Evolutionary conservation across 2,113 vertebrate species (phyloP).

Genomic region (Rhodinocichla rosea): DNA sequence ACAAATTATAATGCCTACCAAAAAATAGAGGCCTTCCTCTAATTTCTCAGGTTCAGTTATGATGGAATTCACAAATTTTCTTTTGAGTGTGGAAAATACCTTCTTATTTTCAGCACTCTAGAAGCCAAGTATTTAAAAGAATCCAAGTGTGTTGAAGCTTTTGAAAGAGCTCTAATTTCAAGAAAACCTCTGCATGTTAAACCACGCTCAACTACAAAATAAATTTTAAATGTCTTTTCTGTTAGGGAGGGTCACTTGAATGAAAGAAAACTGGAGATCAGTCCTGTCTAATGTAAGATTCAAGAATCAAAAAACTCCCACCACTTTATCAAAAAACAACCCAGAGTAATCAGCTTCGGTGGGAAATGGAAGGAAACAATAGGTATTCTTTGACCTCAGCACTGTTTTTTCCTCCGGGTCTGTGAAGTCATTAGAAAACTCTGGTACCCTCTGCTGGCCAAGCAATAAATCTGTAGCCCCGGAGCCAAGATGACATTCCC

Average conservation of each 20-base stretch:
- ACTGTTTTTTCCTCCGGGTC: neutral
- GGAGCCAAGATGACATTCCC: neutral
- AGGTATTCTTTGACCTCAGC: neutral
- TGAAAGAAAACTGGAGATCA: neutral
- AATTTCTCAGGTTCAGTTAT: neutral
- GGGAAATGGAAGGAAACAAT: neutral
- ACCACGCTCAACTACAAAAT: neutral
- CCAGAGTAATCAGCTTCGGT: neutral
- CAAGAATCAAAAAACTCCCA: neutral
- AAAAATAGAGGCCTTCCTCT: neutral
- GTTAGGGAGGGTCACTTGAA: neutral
- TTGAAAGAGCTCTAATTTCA: neutral
- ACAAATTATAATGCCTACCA: neutral
- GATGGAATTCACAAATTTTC: neutral
- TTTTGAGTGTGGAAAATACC: neutral
- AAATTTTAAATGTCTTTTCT: neutral
- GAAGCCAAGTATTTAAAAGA: neutral
- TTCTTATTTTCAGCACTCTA: neutral
- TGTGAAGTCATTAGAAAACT: constrained; percentile 57
- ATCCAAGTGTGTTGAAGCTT: neutral
- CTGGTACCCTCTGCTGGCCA: constrained; percentile 76
- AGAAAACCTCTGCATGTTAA: neutral
- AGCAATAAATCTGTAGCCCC: neutral
- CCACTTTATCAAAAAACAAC: neutral
- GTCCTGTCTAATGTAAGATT: neutral